Percentiles rank a stretch among this genome's conserved stretches.
Evolutionary conservation across 2,113 vertebrate genomes (phyloP).

Genomic region (Rhinolophus sinicus): DNA sequence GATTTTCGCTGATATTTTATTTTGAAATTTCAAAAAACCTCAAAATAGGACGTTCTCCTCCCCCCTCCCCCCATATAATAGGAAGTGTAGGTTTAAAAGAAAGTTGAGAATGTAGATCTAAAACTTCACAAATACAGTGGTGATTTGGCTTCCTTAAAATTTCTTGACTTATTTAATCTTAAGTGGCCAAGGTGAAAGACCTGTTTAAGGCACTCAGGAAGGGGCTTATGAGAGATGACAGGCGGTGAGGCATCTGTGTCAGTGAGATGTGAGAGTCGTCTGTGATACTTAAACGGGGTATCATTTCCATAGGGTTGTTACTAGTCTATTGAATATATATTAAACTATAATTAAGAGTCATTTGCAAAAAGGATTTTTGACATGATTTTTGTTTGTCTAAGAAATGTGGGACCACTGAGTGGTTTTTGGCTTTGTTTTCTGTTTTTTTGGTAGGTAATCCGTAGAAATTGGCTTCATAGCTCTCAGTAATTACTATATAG

Average conservation of each 20-base stretch:
- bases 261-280: background rate
- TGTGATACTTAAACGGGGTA: background rate
- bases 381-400: background rate
- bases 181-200: background rate
- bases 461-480: conserved; percentile 15
- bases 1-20: conserved; percentile 29
- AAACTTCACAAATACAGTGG: background rate
- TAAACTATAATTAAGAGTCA: conserved; percentile 3
- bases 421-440: background rate
- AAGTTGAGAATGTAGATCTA: background rate
- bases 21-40: conserved; percentile 33
- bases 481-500: background rate
- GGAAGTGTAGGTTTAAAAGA: background rate
- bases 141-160: conserved; percentile 31
- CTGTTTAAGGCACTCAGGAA: background rate
- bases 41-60: background rate
- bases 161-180: background rate
- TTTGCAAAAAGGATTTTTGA: background rate
- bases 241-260: background rate
- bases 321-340: background rate
- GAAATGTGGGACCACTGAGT: background rate
- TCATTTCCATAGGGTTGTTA: background rate
- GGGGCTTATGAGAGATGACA: background rate
- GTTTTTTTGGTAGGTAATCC: background rate
- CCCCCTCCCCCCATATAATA: background rate